phyloP scores from a whole-genome alignment of 2,113 vertebrate genomes.

The Chrysochloris asiatica region DNA sequence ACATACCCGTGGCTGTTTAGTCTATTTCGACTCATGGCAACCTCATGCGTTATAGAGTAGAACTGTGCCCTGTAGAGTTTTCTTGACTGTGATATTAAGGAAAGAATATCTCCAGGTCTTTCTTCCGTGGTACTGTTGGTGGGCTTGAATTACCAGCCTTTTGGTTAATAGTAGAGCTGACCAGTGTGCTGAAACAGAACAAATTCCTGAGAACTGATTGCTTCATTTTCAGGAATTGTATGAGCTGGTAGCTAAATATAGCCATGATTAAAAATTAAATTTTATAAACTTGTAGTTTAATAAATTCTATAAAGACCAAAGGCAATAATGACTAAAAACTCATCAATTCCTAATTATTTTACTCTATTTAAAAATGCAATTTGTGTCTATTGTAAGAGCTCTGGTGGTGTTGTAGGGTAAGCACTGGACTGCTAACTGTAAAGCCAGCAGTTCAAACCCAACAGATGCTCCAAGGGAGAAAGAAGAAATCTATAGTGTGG shows the following conservation, averaged over 20 bases:
- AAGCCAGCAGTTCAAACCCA: too few relatives aligned
- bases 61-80: neutral
- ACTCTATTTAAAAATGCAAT: too few relatives aligned
- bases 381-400: too few relatives aligned
- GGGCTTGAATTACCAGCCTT: neutral
- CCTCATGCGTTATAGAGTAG: neutral
- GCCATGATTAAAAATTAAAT: slow-evolving; percentile 31
- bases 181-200: neutral
- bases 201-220: neutral
- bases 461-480: too few relatives aligned
- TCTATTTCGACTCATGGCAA: neutral
- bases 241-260: neutral
- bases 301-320: slow-evolving; percentile 32
- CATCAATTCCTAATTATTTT: slow-evolving; percentile 8
- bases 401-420: too few relatives aligned
- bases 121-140: neutral
- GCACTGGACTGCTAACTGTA: too few relatives aligned
- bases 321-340: neutral
- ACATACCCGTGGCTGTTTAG: neutral
- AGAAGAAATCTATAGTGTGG: too few relatives aligned
- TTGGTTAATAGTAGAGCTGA: neutral
- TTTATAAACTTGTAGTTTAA: slow-evolving; percentile 36
- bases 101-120: neutral
- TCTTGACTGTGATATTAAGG: neutral
- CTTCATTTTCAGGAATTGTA: neutral